Evolutionary conservation across 2,113 vertebrate genomes (phyloP).

Genomic region (Bettongia penicillata): DNA sequence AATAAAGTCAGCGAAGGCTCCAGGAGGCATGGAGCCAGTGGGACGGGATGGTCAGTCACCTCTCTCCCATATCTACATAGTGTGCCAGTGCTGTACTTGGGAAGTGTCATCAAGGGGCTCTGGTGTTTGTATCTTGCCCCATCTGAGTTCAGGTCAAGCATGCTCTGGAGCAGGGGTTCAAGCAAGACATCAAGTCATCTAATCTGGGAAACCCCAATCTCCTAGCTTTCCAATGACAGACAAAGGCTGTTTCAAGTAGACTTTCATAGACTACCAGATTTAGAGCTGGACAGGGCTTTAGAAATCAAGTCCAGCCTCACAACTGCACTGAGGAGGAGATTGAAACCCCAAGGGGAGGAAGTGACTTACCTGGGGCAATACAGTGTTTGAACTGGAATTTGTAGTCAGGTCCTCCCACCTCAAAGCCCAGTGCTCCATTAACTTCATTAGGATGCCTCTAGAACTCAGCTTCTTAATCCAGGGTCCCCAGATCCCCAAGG

Average conservation of each 20-base stretch:
- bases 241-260: not conserved
- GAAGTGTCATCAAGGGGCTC: not conserved
- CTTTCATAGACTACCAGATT: not conserved
- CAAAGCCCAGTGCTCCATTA: not conserved
- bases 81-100: not conserved
- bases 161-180: not conserved
- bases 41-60: not conserved
- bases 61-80: not conserved
- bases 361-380: not conserved
- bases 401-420: not conserved
- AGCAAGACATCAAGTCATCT: not conserved
- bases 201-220: not conserved
- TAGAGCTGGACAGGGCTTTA: not conserved
- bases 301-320: not conserved
- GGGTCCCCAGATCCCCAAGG: not conserved
- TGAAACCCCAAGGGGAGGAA: not conserved
- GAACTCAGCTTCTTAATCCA: not conserved
- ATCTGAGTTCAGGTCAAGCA: not conserved
- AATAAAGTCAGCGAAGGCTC: not conserved
- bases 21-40: not conserved
- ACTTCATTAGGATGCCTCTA: not conserved
- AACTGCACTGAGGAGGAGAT: not conserved
- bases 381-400: not conserved
- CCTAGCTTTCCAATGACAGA: not conserved
- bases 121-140: not conserved